Conservation (phyloP, 2,113 vertebrate species). For the Trichomycterus rosablanca region DNA sequence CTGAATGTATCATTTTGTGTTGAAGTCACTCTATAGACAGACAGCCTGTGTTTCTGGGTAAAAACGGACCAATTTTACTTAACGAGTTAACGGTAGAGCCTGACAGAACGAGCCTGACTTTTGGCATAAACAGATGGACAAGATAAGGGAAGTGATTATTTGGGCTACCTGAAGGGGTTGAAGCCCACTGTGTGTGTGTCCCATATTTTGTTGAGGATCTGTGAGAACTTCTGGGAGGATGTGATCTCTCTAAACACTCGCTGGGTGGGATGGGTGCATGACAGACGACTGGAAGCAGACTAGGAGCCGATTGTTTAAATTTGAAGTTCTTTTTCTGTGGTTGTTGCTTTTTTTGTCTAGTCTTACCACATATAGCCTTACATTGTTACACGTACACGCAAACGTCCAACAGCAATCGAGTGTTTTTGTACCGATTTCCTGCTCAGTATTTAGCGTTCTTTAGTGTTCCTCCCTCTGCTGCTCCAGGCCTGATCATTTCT, state of each 20-base stretch:
- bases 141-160: conserved; percentile 34
- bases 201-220: conserved; percentile 18
- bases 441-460: neutral
- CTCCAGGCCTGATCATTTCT: neutral
- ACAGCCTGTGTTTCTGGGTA: neutral
- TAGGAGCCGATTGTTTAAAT: conserved; percentile 17
- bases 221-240: conserved; percentile 40
- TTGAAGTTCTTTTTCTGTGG: neutral
- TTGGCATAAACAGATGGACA: conserved; percentile 31
- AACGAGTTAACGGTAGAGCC: too few relatives aligned
- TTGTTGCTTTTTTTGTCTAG: neutral
- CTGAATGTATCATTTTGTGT: too few relatives aligned
- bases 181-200: conserved; percentile 17
- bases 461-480: neutral
- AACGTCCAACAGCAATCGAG: too few relatives aligned
- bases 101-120: too few relatives aligned
- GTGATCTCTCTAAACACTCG: conserved; percentile 42
- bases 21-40: too few relatives aligned
- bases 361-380: neutral
- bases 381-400: neutral
- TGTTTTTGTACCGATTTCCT: too few relatives aligned
- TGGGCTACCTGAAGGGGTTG: conserved; percentile 41
- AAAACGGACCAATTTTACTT: neutral
- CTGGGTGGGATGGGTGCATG: conserved; percentile 31
- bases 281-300: neutral